Evolutionary conservation across 2,888 invertebrate genomes (phyloP).

Genomic region (Cyrtodaria siliqua): DNA sequence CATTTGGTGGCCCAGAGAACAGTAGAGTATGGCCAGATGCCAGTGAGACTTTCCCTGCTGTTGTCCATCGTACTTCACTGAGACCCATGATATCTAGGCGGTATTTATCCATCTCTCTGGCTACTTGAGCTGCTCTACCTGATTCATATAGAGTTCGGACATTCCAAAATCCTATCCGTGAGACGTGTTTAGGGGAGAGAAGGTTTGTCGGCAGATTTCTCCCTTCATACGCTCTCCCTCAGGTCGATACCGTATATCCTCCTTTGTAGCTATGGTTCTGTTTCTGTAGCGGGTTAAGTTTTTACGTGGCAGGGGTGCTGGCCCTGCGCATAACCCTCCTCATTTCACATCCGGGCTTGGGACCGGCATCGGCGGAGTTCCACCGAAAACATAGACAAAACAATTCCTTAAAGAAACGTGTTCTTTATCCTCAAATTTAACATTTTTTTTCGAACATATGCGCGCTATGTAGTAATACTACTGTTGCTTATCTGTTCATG

Average conservation of each 20-base stretch:
- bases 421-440: too few species aligned
- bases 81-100: constrained; percentile 6
- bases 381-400: too few species aligned
- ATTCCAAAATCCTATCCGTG: constrained; percentile 14
- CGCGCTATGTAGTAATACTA: too few species aligned
- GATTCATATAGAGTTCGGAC: constrained; percentile 16
- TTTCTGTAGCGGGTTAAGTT: too few species aligned
- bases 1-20: constrained; percentile 25
- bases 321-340: too few species aligned
- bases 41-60: not conserved
- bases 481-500: too few species aligned
- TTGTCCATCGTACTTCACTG: constrained; percentile 16
- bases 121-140: constrained; percentile 12
- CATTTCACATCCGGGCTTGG: too few species aligned
- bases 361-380: too few species aligned
- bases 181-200: constrained; percentile 10
- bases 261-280: not conserved
- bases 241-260: constrained; percentile 7
- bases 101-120: constrained; percentile 11
- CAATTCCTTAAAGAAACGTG: too few species aligned
- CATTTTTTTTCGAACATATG: too few species aligned
- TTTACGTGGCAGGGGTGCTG: too few species aligned
- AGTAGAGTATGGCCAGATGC: constrained; percentile 18
- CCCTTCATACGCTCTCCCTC: not conserved
- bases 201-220: constrained; percentile 5